phyloP scores from a whole-genome alignment of 2,113 vertebrate species.

The Xyliphius kryptos region DNA sequence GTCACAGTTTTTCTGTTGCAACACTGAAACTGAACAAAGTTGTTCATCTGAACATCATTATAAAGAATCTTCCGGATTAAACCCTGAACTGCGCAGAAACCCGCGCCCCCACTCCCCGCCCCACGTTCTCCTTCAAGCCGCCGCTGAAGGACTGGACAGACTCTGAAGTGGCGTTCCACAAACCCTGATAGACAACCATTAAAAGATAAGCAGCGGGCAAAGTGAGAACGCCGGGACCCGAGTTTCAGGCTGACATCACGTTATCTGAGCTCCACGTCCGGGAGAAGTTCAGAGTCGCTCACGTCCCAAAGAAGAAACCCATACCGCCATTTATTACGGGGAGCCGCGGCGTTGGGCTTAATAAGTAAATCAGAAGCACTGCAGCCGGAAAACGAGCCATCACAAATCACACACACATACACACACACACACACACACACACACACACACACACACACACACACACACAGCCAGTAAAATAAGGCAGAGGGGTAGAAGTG shows the following conservation, averaged over 20 bases:
- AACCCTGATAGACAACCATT: constrained; percentile 47
- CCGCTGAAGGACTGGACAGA: constrained; percentile 15
- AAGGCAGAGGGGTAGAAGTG: too few species aligned
- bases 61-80: not conserved
- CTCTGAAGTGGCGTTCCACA: constrained; percentile 15
- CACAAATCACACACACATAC: too few species aligned
- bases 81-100: not conserved
- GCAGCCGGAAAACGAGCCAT: too few species aligned
- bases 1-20: too few species aligned
- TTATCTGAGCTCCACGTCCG: not conserved
- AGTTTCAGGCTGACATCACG: constrained; percentile 18
- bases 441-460: too few species aligned
- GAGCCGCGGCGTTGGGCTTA: too few species aligned
- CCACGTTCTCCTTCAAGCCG: constrained; percentile 13
- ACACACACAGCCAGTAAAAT: too few species aligned
- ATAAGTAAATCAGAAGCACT: too few species aligned
- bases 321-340: too few species aligned
- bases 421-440: too few species aligned
- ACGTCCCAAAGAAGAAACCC: constrained; percentile 1
- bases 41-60: too few species aligned
- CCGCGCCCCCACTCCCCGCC: not conserved
- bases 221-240: constrained; percentile 23
- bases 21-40: too few species aligned
- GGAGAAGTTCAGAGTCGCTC: not conserved
- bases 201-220: constrained; percentile 45